Evolutionary conservation across 2,797 vertebrate genomes (phyloP), one percentile per base, ranked within the genome.

Genomic region (Dermochelys coriacea): DNA sequence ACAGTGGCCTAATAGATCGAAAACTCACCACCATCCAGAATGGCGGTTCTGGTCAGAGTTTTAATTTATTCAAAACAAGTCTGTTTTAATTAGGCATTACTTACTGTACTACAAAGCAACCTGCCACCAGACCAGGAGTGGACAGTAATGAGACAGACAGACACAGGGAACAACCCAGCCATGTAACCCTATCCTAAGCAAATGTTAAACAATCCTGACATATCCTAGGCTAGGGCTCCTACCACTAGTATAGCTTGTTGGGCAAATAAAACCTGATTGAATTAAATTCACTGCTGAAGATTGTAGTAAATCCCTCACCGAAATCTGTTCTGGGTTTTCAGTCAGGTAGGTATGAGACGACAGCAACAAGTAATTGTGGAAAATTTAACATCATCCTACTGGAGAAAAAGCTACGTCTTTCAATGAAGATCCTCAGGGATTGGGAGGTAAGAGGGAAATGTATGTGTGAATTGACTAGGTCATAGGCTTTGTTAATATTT

Each of bases 401-500:
- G 86, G 64, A 25, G 4, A 12, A 83, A 93, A 83, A 94, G 4
- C 7, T 29, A 78, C 8, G 8, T 55, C 61, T 74, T 45, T 68
- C 91, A 57, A 57, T 82, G 34, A 61, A 79, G 0, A 0, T 93
- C 90, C 59, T 27, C 34, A 37, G 75, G 45, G 88, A 92, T 79
- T 84, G 29, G 59, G 59, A n/a, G 34, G 31, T 7, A 16, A 64
- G 59, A 64, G 8, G 18, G 31, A 87, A 80, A 55, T 5, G 6
- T 47, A 82, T 75, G 3, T 14, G 37, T 59, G n/a, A 88, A 94
- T 91, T 16, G 16, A 87, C 27, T 90, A 85, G 57, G 41, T 29
- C 0, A 45, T 93, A 90, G 92, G 82, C 59, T 71, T 85, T 49
- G 91, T 89, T 93, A 94, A 86, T 91, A 91, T 78, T 95, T 95